Evolutionary conservation across 2,888 invertebrate species (phyloP).

Genomic region (Chloroclystis v-ata): DNA sequence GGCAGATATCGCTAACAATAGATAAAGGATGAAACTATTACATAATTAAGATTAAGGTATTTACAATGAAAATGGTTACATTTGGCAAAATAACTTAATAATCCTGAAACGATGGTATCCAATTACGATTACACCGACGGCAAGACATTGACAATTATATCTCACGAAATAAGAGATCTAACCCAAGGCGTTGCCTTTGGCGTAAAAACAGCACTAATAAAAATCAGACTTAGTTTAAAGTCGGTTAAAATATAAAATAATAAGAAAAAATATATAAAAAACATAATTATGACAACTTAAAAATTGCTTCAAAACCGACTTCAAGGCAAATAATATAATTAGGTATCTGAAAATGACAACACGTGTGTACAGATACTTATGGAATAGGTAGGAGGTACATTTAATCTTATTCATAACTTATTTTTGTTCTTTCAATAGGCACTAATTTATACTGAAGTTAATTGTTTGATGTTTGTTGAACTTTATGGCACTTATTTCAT

Average conservation of each 20-base stretch:
- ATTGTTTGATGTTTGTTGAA: conserved; percentile 10
- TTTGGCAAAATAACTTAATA: conserved; percentile 71
- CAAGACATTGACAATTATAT: conserved; percentile 19
- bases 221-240: conserved; percentile 40
- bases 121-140: conserved; percentile 19
- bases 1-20: conserved; percentile 36
- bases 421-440: conserved; percentile 34
- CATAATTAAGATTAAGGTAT: conserved; percentile 64
- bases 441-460: conserved; percentile 27
- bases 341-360: conserved; percentile 33
- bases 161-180: conserved; percentile 17
- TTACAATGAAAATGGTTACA: conserved; percentile 64
- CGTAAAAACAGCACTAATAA: conserved; percentile 27
- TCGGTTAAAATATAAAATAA: conserved; percentile 34
- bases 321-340: conserved; percentile 21
- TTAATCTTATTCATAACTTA: conserved; percentile 29
- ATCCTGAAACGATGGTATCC: conserved; percentile 32
- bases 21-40: conserved; percentile 34
- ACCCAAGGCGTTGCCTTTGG: conserved; percentile 15
- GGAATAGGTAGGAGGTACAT: conserved; percentile 26
- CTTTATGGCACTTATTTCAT: conserved; percentile 59
- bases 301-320: conserved; percentile 26
- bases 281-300: too few species aligned
- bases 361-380: conserved; percentile 19
- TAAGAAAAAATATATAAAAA: too few species aligned